Evolutionary conservation across 92 coral and sea anemone genomes (phyloP).

Genomic region (Zoanthus gigantus): DNA sequence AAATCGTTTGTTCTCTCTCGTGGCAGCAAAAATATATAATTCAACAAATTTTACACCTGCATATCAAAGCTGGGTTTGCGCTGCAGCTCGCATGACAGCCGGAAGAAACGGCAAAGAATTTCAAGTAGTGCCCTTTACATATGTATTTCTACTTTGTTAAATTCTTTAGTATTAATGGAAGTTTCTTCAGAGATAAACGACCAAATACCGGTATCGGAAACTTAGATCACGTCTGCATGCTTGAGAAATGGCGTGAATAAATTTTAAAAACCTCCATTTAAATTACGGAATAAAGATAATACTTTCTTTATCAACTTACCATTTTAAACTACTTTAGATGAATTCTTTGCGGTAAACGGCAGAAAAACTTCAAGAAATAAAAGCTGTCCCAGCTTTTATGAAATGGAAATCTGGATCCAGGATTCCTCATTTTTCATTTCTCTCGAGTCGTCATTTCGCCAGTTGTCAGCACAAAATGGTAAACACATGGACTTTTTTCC

Average conservation of each 20-base stretch:
- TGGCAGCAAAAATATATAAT: neutral
- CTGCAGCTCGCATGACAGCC: neutral
- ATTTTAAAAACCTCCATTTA: neutral
- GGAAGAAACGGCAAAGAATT: neutral
- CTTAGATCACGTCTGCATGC: neutral
- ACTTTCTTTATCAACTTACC: constrained; percentile 5
- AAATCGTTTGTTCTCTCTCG: neutral
- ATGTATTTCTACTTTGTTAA: neutral
- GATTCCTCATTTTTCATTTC: constrained; percentile 40
- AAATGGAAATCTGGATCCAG: constrained; percentile 4
- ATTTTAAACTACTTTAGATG: constrained; percentile 8
- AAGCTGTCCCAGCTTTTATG: constrained; percentile 22
- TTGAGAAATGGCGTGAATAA: neutral
- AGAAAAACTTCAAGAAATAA: constrained; percentile 11
- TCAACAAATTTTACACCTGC: neutral
- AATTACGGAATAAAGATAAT: neutral
- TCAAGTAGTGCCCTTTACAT: neutral
- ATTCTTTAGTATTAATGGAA: no score
- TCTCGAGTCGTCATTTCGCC: neutral
- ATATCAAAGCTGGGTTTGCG: neutral
- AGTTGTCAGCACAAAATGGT: neutral
- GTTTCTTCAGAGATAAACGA: neutral
- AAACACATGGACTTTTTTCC: neutral
- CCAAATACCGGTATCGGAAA: neutral
- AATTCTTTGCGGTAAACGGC: neutral